phyloP scores from a whole-genome alignment of 1,140 invertebrate genomes.

The Trichomalopsis sarcophagae region DNA sequence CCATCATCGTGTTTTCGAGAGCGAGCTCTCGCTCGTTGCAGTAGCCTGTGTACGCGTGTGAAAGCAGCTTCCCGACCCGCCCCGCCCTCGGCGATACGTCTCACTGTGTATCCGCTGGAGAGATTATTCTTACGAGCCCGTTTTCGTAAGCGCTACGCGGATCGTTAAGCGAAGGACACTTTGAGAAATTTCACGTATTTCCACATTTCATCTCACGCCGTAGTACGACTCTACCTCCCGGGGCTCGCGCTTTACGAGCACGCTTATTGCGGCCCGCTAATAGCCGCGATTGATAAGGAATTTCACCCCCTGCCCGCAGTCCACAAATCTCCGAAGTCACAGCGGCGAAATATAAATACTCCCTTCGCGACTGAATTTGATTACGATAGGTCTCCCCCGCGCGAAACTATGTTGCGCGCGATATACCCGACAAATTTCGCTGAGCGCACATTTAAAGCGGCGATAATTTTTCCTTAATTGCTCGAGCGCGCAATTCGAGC shows the following conservation, averaged over 20 bases:
- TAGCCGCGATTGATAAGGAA: background rate
- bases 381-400: background rate
- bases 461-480: background rate
- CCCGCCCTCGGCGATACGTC: too few species aligned
- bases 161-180: background rate
- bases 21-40: background rate
- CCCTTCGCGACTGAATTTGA: background rate
- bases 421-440: background rate
- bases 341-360: background rate
- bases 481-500: background rate
- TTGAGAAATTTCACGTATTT: background rate
- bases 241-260: background rate
- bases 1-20: background rate
- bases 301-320: background rate
- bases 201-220: too few species aligned
- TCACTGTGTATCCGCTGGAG: too few species aligned
- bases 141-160: too few species aligned
- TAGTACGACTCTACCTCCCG: background rate
- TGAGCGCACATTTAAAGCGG: background rate
- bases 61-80: background rate
- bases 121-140: background rate
- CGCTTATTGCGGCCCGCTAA: background rate
- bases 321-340: background rate
- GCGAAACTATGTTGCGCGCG: background rate
- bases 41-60: background rate